Base-by-base conservation (phyloP, 2,888 invertebrate genomes). In the Himalopsyche anomala region DNA sequence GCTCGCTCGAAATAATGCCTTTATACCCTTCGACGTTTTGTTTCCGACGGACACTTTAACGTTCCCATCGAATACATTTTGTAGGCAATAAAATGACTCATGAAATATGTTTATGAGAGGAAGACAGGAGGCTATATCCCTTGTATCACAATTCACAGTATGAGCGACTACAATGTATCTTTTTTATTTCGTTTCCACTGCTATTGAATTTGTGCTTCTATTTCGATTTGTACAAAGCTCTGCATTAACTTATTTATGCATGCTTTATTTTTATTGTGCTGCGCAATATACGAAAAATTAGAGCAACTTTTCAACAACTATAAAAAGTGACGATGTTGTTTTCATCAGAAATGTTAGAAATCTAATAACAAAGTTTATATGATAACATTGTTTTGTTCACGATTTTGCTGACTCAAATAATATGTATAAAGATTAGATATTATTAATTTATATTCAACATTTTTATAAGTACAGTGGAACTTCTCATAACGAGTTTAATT, bases 71-170 rank as follows among this genome's bases (percentile, higher is more conserved):
- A 84, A 84, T 83, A 85, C 85, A 85, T 86, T 85, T 86, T 62
- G 82, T 86, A 86, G 85, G 87, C 86, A 86, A 87, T 87, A 87
- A 87, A 87, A 85, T 85, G 83, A 69, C 86, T 85, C 87, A 82
- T 87, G 86, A 87, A 86, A 87, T 87, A 86, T 87, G 87, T 87
- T 85, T 83, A 56, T 80, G 54, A 42, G 45, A 19, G 36, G 28
- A 19, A 80, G 62, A 19, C 62, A 62, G 19, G 15, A 8, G 62
- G 19, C 19, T 62, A 19, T 36, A 15, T 19, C 45, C 28, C 11
- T 28, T 40, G 19, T 11, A 36, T 74, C 42, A 74, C 69, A 62
- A 74, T 74, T 74, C 42, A 74, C 69, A 62, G 51, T 74, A 56
- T 19, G 28, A 45, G 15, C 28, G 40, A 69, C 80, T 84, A 86